Percentiles rank a stretch among this genome's conserved stretches.
Conservation (phyloP, 1,140 invertebrate genomes). For the Drosophila fuyamai region DNA sequence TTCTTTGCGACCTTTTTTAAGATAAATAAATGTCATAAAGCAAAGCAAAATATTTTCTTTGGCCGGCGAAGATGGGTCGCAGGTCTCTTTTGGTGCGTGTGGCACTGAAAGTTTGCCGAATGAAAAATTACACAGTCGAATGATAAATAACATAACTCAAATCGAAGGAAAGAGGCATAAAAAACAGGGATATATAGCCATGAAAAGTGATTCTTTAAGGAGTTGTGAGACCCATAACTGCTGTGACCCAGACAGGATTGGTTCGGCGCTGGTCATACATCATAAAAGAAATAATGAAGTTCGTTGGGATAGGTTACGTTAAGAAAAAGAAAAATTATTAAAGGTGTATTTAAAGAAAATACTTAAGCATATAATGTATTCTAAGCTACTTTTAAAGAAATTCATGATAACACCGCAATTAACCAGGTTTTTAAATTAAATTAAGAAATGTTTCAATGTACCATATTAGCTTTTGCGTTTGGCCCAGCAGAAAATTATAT, state of each 20-base stretch:
- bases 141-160: constrained; percentile 76
- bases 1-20: constrained; percentile 20
- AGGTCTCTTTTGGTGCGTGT: constrained; percentile 35
- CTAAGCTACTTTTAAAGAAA: too few relatives aligned
- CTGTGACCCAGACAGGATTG: neutral
- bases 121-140: constrained; percentile 74
- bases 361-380: too few relatives aligned
- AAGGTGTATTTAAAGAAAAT: neutral
- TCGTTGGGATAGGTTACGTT: constrained; percentile 8
- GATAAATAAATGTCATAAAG: constrained; percentile 58
- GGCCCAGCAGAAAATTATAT: too few relatives aligned
- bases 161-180: constrained; percentile 34
- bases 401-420: too few relatives aligned
- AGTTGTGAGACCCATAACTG: constrained; percentile 35
- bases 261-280: too few relatives aligned
- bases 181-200: constrained; percentile 11
- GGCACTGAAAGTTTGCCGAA: constrained; percentile 51
- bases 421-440: too few relatives aligned
- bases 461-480: too few relatives aligned
- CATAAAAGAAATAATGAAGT: neutral
- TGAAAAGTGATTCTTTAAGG: constrained; percentile 6
- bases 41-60: constrained; percentile 38
- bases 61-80: constrained; percentile 5
- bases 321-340: neutral
- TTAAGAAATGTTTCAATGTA: too few relatives aligned